Conservation (phyloP, 2,888 invertebrate species). For the Venusia cambrica region DNA sequence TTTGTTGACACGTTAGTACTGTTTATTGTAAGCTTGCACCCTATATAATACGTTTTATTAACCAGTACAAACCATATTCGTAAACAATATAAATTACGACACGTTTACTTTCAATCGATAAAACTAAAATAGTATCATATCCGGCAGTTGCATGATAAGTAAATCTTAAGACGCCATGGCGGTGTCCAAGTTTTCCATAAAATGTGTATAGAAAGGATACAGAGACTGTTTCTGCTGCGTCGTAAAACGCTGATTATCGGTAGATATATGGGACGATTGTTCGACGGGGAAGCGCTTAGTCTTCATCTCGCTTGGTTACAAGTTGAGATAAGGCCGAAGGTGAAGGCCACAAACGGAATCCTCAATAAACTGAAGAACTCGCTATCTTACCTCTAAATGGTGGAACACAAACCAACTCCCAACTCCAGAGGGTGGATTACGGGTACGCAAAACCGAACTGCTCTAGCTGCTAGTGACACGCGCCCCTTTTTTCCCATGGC, state of each 20-base stretch:
- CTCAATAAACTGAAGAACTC: too few relatives aligned
- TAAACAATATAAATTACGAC: slow-evolving; percentile 44
- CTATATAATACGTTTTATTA: slow-evolving; percentile 30
- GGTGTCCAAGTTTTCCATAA: slow-evolving; percentile 38
- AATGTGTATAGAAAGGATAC: slow-evolving; percentile 16
- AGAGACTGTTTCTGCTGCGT: slow-evolving; percentile 13
- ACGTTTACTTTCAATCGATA: slow-evolving; percentile 57
- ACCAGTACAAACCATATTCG: slow-evolving; percentile 31
- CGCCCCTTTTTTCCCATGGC: too few relatives aligned
- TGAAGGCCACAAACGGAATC: too few relatives aligned
- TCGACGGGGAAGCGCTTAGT: too few relatives aligned
- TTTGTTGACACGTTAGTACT: slow-evolving; percentile 17
- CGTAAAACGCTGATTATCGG: slow-evolving; percentile 10
- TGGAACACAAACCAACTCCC: too few relatives aligned
- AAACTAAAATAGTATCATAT: slow-evolving; percentile 57
- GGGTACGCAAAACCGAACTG: too few relatives aligned
- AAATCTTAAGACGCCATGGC: slow-evolving; percentile 32
- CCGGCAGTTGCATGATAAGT: slow-evolving; percentile 47
- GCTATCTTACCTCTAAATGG: too few relatives aligned
- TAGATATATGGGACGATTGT: too few relatives aligned
- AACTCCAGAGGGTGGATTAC: too few relatives aligned
- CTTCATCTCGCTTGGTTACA: too few relatives aligned
- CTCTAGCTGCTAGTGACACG: too few relatives aligned
- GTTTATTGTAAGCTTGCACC: slow-evolving; percentile 30
- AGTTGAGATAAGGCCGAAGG: too few relatives aligned